phyloP scores from a whole-genome alignment of 2,113 vertebrate genomes.

The Rhadina sibilatrix region DNA sequence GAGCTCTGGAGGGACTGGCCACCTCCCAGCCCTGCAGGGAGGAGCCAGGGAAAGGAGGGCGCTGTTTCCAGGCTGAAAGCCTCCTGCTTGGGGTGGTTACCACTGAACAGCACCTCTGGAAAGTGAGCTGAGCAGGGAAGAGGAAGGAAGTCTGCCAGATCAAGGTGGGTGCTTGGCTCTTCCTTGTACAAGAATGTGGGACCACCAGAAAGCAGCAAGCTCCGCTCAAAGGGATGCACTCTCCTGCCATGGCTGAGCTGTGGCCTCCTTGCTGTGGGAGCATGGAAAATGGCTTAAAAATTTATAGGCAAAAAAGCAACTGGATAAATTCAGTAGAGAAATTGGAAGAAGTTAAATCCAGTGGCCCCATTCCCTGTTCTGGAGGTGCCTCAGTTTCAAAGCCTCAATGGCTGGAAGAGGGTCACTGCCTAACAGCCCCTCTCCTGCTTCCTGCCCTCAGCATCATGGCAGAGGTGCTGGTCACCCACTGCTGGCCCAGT shows the following conservation, averaged over 20 bases:
- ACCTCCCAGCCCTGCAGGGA: not conserved
- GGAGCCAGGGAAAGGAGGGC: not conserved
- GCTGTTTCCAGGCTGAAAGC: not conserved
- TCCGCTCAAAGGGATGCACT: not conserved
- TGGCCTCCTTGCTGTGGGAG: not conserved
- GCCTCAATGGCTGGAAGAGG: not conserved
- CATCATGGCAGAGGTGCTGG: not conserved
- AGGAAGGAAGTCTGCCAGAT: not conserved
- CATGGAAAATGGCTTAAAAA: not conserved
- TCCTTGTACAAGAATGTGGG: accelerated
- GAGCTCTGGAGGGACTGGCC: not conserved
- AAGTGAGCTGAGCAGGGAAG: not conserved
- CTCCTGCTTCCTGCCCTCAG: not conserved
- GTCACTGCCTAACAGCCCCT: not conserved
- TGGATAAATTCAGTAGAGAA: not conserved
- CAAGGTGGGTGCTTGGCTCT: not conserved
- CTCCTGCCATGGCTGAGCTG: not conserved
- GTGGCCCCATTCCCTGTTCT: accelerated
- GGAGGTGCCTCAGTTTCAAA: not conserved
- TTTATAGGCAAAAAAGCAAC: not conserved
- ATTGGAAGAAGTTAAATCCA: not conserved
- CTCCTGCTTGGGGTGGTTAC: not conserved
- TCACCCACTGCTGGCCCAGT: not conserved
- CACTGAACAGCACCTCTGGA: not conserved
- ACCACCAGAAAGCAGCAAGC: not conserved